These are phyloP conservation scores for Phasianus colchicus DNA, from an alignment of 2,113 vertebrate genomes.

Conservation along the genomic window DNA sequence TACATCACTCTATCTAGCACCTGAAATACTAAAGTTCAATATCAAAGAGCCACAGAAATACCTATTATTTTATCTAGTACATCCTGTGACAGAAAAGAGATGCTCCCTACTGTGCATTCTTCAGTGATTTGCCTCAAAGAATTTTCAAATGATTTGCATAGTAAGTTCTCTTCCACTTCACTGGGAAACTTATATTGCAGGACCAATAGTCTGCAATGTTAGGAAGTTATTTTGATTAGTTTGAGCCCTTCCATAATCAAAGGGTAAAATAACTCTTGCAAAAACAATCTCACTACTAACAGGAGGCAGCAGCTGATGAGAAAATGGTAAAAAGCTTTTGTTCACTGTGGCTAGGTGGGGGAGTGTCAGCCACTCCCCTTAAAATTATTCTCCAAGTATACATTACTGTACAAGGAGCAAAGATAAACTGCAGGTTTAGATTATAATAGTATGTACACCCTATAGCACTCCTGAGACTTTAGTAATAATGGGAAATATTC, in stretches of 20 bases:
- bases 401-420: background rate
- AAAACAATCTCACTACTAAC: slow-evolving; percentile 11
- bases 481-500: slow-evolving; percentile 48
- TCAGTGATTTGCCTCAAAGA: background rate
- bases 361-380: background rate
- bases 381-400: background rate
- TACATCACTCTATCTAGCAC: background rate
- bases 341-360: background rate
- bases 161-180: background rate
- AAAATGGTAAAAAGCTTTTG: slow-evolving; percentile 9
- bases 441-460: background rate
- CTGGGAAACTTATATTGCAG: background rate
- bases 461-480: slow-evolving; percentile 24
- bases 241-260: background rate
- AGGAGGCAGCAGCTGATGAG: slow-evolving; percentile 31
- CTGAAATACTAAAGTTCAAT: background rate
- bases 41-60: background rate
- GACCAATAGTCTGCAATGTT: background rate
- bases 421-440: slow-evolving; percentile 4
- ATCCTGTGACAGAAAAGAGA: background rate
- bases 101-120: background rate
- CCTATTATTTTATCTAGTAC: background rate
- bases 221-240: background rate
- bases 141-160: slow-evolving; percentile 7
- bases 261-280: background rate